These are phyloP conservation scores for Apis mellifera DNA, from an alignment of 1,140 invertebrate genomes.

Conservation along the genomic window DNA sequence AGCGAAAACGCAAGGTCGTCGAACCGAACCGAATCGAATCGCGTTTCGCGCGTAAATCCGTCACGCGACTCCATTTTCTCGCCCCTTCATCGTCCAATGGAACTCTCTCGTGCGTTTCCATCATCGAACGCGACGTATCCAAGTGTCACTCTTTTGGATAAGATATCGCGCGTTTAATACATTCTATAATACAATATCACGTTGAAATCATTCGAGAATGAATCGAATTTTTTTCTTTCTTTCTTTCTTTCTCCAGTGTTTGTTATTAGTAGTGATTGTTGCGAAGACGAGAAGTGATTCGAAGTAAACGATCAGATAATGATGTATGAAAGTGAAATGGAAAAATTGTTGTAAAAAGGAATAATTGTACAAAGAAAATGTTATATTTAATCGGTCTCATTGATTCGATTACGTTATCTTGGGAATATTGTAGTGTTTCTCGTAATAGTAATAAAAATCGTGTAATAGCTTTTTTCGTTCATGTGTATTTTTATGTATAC, in stretches of 20 bases:
- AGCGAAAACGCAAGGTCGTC: not conserved
- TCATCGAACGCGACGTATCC: not conserved
- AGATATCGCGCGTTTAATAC: not conserved
- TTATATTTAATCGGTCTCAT: not conserved
- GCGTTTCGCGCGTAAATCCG: slow-evolving; percentile 7
- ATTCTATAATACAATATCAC: not conserved
- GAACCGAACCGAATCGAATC: not conserved
- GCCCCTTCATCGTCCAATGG: not conserved
- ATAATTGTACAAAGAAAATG: too few species aligned
- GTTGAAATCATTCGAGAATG: not conserved
- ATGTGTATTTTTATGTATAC: too few species aligned
- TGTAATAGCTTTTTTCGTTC: too few species aligned
- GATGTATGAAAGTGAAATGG: too few species aligned
- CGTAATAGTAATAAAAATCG: too few species aligned
- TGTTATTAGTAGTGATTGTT: too few species aligned
- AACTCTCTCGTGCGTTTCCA: slow-evolving; percentile 14
- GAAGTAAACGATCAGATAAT: too few species aligned
- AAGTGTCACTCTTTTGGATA: not conserved
- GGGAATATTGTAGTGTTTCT: not conserved
- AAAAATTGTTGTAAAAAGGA: too few species aligned
- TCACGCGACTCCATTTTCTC: not conserved
- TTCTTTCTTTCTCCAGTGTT: not conserved
- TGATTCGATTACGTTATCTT: not conserved
- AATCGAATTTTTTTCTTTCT: not conserved
- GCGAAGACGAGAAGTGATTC: too few species aligned